These are phyloP conservation scores for Halichoeres trimaculatus DNA, from an alignment of 2,113 vertebrate species.

Conservation along the genomic window DNA sequence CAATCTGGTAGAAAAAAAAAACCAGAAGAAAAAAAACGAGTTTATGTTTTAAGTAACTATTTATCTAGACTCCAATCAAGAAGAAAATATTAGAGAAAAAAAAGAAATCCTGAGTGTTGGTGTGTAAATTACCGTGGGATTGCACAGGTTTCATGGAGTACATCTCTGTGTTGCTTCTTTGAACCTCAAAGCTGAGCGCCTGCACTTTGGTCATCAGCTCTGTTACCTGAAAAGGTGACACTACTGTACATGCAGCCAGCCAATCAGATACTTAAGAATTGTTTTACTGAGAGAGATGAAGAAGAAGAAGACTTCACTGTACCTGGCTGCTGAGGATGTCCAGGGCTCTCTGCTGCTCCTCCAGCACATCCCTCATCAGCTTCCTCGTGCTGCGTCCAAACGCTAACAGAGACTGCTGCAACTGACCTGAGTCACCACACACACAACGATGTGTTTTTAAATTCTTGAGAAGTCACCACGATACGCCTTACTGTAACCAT, in stretches of 20 bases:
- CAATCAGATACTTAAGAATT: background rate
- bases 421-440: slow-evolving; percentile 83
- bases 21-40: no score
- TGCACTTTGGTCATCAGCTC: slow-evolving; percentile 89
- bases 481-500: background rate
- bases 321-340: slow-evolving; percentile 92
- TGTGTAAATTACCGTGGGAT: slow-evolving; percentile 85
- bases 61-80: no score
- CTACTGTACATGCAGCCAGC: background rate
- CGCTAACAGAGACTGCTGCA: slow-evolving; percentile 89
- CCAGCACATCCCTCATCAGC: slow-evolving; percentile 90
- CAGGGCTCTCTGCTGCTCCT: slow-evolving; percentile 90
- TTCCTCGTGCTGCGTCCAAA: slow-evolving; percentile 91
- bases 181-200: slow-evolving; percentile 87
- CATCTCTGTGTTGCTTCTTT: slow-evolving; percentile 88
- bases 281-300: no score
- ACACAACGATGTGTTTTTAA: slow-evolving; percentile 10
- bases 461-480: background rate
- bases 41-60: no score
- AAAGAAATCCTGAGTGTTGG: background rate
- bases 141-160: slow-evolving; percentile 88
- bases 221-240: slow-evolving; percentile 82
- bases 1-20: no score
- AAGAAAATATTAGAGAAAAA: no score
- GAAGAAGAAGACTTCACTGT: background rate